A percentile compares a stretch with the other conserved stretches of the same genome.
Conservation (phyloP, 2,888 invertebrate species). For the Metopia argyrocephala region DNA sequence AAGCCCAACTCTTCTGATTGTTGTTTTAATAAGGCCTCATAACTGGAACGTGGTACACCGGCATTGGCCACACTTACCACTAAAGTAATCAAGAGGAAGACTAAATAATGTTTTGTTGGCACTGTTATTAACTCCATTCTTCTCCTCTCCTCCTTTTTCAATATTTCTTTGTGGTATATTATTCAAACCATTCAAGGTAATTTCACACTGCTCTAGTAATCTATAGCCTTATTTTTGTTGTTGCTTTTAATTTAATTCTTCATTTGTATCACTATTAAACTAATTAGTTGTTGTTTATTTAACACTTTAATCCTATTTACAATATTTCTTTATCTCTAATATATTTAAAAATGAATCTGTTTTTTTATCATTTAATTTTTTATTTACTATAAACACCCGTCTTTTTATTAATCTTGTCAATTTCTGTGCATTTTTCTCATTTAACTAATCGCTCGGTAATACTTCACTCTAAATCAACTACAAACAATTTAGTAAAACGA, state of each 20-base stretch:
- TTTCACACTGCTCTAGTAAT: constrained; percentile 16
- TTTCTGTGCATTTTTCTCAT: constrained; percentile 3
- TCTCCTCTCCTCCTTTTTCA: constrained; percentile 7
- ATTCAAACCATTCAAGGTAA: neutral
- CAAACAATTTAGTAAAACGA: neutral
- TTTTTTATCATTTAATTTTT: neutral
- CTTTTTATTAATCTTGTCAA: neutral
- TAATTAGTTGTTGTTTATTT: constrained; percentile 15
- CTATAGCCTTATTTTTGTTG: neutral
- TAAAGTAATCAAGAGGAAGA: constrained; percentile 32
- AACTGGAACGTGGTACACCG: constrained; percentile 71
- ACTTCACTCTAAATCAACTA: neutral
- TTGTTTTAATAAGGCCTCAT: constrained; percentile 69
- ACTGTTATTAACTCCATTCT: constrained; percentile 1
- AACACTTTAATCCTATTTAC: constrained; percentile 3
- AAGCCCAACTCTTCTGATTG: constrained; percentile 71
- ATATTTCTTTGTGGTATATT: neutral
- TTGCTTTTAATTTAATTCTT: constrained; percentile 6
- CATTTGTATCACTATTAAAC: constrained; percentile 11
- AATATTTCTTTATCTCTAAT: neutral
- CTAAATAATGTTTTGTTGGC: constrained; percentile 31
- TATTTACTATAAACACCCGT: neutral
- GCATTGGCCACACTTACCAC: constrained; percentile 58
- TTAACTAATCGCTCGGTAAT: constrained; percentile 7
- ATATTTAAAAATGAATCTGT: neutral